These are phyloP conservation scores for Momotus momota DNA, from an alignment of 2,797 vertebrate species.

Conservation along the genomic window DNA sequence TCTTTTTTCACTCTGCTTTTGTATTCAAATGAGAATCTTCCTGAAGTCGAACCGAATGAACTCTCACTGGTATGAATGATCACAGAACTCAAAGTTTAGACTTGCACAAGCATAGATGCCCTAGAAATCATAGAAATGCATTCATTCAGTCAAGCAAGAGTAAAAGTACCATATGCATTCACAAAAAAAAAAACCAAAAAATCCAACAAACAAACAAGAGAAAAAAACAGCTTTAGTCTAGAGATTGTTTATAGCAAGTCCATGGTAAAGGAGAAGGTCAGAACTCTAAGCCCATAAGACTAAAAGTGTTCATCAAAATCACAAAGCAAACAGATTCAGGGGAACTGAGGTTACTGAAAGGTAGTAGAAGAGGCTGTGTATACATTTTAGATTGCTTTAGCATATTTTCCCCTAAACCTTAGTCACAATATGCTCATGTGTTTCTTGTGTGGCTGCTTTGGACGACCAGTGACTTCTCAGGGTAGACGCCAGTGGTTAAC, in stretches of 20 bases:
- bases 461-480: neutral
- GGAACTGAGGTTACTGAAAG: neutral
- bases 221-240: neutral
- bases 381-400: neutral
- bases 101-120: neutral
- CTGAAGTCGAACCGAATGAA: neutral
- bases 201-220: neutral
- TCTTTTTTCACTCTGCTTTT: neutral
- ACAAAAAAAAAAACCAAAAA: neutral
- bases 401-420: neutral
- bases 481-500: neutral
- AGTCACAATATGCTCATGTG: neutral
- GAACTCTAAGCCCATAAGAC: neutral
- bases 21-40: neutral
- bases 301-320: neutral
- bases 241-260: neutral
- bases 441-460: neutral
- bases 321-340: neutral
- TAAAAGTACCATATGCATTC: neutral
- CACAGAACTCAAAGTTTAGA: neutral
- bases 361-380: neutral
- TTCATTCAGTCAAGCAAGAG: neutral
- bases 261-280: neutral
- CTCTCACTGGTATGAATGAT: neutral
- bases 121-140: neutral